Evolutionary conservation across 2,797 vertebrate genomes (phyloP), one percentile per base, ranked within the genome.

Genomic region (Saxicola maurus): DNA sequence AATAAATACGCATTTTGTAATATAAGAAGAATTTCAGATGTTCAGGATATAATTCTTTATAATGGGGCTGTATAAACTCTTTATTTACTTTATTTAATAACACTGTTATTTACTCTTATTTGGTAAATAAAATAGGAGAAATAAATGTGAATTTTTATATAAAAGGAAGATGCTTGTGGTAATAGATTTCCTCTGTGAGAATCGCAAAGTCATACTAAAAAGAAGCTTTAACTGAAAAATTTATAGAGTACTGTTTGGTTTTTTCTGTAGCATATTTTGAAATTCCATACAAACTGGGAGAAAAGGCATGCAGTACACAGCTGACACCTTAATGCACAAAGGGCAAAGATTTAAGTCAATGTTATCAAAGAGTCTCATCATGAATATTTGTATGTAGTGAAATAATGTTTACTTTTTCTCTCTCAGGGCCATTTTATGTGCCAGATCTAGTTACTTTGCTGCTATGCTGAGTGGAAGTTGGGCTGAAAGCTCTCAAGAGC

Each of bases 401-500:
- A 57, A 92, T 93, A 89, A 90, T 92, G 71, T 94, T 96, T 95
- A 86, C 83, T 86, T 90, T 77, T 75, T 28, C 25, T 53, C 83
- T 95, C 95, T 84, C 79, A 99, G 99, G 98, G 98, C 98, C 61
- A 97, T 99, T 96, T 98, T 99, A 95, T 99, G 98, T 92, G 98
- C 98, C 40, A 98, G 99, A 86, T 99, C 98, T n/a, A 97, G 97
- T 97, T 99, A 99, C 93, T 99, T 99, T 96, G 95, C 98, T 93
- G 98, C 99, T 66, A 99, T 99, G 98, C 97, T 99, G 96, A 98
- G 98, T 92, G 99, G 98, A 90, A 98, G 97, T 82, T 99, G 99
- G 99, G 98, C 98, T 96, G 99, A 99, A 97, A 99, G 98, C 97
- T 98, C 98, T 93, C 98, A 97, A 94, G 98, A 98, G 90, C 97